phyloP scores from a whole-genome alignment of 2,797 vertebrate species.

The Karalla daura region DNA sequence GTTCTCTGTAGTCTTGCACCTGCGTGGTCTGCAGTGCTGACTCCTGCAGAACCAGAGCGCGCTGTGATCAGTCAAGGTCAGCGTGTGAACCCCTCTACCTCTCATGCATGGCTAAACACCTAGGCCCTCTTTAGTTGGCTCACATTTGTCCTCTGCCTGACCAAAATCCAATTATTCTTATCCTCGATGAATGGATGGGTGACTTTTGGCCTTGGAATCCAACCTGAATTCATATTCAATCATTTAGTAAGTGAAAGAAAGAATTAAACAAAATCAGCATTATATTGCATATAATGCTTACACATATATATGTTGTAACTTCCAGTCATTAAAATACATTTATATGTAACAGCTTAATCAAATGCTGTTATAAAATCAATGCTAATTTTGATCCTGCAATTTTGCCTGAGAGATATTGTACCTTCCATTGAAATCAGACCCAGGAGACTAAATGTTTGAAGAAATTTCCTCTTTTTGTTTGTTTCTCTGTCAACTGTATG shows the following conservation, averaged over 20 bases:
- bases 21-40: constrained; percentile 57
- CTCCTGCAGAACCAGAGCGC: constrained; percentile 51
- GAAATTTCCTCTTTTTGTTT: no score
- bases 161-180: constrained; percentile 62
- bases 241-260: constrained; percentile 19
- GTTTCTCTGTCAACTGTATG: no score
- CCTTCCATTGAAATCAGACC: no score
- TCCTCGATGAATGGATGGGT: constrained; percentile 51
- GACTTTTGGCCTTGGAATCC: constrained; percentile 1
- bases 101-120: constrained; percentile 70
- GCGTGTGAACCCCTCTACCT: constrained; percentile 30
- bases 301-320: no score
- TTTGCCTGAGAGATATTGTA: no score
- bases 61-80: constrained; percentile 75
- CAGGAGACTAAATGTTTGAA: no score
- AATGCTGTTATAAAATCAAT: no score
- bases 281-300: no score
- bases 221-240: constrained; percentile 36
- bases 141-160: constrained; percentile 41
- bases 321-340: constrained; percentile 1
- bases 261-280: not conserved
- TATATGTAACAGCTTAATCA: not conserved
- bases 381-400: no score
- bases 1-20: constrained; percentile 29
- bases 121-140: constrained; percentile 30